Evolutionary conservation across 1,140 invertebrate species (phyloP).

Genomic region (Drosophila sp.): DNA sequence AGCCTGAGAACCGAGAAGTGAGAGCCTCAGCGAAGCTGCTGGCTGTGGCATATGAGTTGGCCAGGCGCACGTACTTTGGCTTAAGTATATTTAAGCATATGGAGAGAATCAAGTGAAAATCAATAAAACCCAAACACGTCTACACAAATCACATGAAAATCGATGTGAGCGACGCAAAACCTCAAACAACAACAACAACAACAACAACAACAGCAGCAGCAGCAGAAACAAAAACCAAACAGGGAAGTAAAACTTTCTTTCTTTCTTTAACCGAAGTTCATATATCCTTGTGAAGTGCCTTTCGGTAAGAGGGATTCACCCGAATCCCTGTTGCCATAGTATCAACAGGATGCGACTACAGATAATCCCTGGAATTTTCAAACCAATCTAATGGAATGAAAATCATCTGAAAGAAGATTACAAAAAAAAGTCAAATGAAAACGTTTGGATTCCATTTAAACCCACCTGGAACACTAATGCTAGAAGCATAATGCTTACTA

Average conservation of each 20-base stretch:
- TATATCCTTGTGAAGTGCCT: neutral
- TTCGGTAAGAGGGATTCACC: neutral
- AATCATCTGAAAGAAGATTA: no score
- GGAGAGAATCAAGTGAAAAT: conserved; percentile 80
- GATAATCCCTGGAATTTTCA: no score
- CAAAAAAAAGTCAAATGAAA: no score
- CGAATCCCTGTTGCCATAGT: no score
- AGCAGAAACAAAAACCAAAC: neutral
- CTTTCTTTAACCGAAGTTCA: neutral
- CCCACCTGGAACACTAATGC: no score
- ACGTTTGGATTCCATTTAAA: no score
- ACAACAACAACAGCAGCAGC: neutral
- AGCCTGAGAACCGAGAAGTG: conserved; percentile 33
- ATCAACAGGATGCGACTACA: no score
- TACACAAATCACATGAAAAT: conserved; percentile 81
- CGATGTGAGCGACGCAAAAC: conserved; percentile 48
- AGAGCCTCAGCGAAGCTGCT: conserved; percentile 13
- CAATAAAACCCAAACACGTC: conserved; percentile 81
- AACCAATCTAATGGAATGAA: no score
- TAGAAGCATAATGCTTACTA: no score
- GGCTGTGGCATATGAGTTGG: conserved; percentile 45
- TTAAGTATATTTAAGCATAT: conserved; percentile 81
- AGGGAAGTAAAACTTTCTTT: neutral
- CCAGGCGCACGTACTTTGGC: conserved; percentile 71
- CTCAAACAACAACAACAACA: conserved; percentile 13